These are phyloP conservation scores for Drosophila arawakana DNA, from an alignment of 1,140 invertebrate genomes.

Conservation along the genomic window DNA sequence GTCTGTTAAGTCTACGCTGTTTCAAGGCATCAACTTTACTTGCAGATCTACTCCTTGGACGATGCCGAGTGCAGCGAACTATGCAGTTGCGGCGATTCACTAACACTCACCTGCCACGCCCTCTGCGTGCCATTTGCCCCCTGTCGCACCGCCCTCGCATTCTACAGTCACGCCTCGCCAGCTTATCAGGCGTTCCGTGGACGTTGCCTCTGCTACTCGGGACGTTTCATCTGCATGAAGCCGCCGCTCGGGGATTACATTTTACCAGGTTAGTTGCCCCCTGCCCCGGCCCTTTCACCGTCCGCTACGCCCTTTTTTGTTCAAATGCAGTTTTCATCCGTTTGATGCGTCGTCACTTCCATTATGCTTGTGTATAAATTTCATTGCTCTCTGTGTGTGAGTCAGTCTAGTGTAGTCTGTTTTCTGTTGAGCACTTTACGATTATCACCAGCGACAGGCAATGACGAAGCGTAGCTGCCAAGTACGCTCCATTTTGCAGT, in stretches of 20 bases:
- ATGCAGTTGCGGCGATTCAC: conserved; percentile 91
- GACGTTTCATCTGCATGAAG: conserved; percentile 95
- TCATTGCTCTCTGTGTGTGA: conserved; percentile 27
- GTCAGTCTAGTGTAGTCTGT: conserved; percentile 30
- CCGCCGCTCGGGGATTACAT: conserved; percentile 90
- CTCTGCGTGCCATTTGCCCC: conserved; percentile 93
- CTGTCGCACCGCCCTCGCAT: conserved; percentile 93
- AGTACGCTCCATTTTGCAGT: conserved; percentile 47
- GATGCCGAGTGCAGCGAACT: conserved; percentile 93
- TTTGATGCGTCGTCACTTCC: conserved; percentile 46
- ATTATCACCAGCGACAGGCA: conserved; percentile 67
- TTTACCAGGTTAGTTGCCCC: conserved; percentile 76
- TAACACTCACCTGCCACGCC: conserved; percentile 92
- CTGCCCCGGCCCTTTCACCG: background rate
- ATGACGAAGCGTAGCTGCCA: conserved; percentile 59
- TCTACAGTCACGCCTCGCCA: conserved; percentile 94
- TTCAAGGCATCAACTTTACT: conserved; percentile 23
- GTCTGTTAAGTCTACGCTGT: conserved; percentile 10
- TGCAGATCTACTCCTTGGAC: conserved; percentile 93
- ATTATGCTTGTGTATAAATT: conserved; percentile 37
- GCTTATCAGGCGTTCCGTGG: conserved; percentile 95
- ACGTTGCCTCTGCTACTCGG: conserved; percentile 95
- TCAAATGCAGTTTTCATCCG: conserved; percentile 18
- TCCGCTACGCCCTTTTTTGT: background rate
- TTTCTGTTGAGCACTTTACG: conserved; percentile 65